Evolutionary conservation across 2,888 invertebrate genomes (phyloP), one percentile per base, ranked within the genome.

Genomic region (Diarsia rubi): DNA sequence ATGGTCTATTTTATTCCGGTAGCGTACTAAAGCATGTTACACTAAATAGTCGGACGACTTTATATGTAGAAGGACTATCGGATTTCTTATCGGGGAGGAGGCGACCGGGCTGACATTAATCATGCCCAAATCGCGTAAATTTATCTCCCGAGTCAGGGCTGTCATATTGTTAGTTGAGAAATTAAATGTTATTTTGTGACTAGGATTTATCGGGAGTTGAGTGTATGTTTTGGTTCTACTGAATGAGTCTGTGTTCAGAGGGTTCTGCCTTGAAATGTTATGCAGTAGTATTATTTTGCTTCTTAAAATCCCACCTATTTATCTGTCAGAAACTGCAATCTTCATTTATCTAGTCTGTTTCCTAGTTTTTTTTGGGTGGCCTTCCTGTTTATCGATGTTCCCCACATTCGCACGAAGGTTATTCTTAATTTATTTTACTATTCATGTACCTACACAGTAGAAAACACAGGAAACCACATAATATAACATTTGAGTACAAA

Each of bases 71-170:
- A 69, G 60, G 65, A 49, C 77, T 79, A 79, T 79, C 82, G 63
- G 57, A 64, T 49, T 64, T 60, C 74, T 81, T 86, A 89, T 88
- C 84, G 83, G 81, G 75, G 75, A 77, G 85, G 82, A 84, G 81
- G 82, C 81, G 78, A 80, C 77, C 73, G 77, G 73, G 59, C 73
- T 54, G 68, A 73, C 91, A 91, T 91, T 91, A 91, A 92, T 92
- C 92, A 91, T 89, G 85, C 86, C 86, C 86, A 84, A 90, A 91
- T 90, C 90, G 88, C 88, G 87, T 89, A 89, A 90, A 91, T 91
- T 90, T 90, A 91, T 91, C 89, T 87, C 47, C 65, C 65, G 64
- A 79, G 79, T 78, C 75, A 84, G 81, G 85, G 84, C 82, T 81
- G 86, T 77, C 87, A 78, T 83, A 82, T 77, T 84, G 66, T 73